A percentile compares a stretch with the other conserved stretches of the same genome.
These are phyloP conservation scores for Hyles lineata DNA, from an alignment of 2,888 invertebrate species.

Conservation along the genomic window DNA sequence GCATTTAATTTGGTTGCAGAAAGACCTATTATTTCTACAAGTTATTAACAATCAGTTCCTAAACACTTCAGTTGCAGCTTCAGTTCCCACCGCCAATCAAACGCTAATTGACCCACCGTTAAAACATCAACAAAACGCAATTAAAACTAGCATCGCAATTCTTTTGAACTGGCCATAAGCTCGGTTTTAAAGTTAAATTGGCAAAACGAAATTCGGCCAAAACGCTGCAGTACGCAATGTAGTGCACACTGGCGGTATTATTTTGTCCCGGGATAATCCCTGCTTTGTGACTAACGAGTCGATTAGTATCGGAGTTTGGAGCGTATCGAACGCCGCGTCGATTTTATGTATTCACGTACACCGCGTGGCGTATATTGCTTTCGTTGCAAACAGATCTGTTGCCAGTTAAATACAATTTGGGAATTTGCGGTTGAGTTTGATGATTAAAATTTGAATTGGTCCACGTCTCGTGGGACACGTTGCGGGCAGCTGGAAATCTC, in stretches of 20 bases:
- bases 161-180: slow-evolving; percentile 9
- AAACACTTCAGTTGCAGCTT: not conserved
- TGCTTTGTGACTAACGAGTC: slow-evolving; percentile 52
- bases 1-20: no score
- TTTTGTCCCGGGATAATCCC: slow-evolving; percentile 45
- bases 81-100: not conserved
- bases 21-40: not conserved
- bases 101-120: no score
- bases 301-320: slow-evolving; percentile 52
- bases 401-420: slow-evolving; percentile 23
- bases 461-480: not conserved
- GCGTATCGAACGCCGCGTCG: slow-evolving; percentile 32
- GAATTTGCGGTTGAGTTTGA: slow-evolving; percentile 17
- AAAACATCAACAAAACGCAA: slow-evolving; percentile 15
- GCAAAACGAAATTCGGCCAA: slow-evolving; percentile 18
- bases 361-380: not conserved
- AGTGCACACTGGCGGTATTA: slow-evolving; percentile 36
- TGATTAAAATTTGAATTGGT: slow-evolving; percentile 25
- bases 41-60: not conserved
- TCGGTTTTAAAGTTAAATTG: slow-evolving; percentile 16
- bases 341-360: slow-evolving; percentile 27
- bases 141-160: slow-evolving; percentile 22
- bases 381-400: slow-evolving; percentile 14
- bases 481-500: not conserved
- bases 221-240: slow-evolving; percentile 17